Evolutionary conservation across 2,113 vertebrate genomes (phyloP).

Genomic region (Aspiorhynchus laticeps): DNA sequence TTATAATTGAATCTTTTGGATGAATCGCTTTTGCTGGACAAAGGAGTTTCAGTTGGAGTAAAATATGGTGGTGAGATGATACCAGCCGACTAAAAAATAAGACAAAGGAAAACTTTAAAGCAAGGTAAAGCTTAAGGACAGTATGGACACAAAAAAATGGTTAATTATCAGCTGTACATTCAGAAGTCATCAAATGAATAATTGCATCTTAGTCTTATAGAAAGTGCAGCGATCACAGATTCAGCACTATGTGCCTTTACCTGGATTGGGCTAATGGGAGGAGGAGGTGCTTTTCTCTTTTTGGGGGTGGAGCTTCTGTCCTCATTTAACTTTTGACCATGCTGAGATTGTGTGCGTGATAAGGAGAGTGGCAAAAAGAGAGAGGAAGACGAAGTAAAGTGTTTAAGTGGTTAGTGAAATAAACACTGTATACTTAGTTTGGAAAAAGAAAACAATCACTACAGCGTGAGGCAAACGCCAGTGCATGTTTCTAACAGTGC

Average conservation of each 20-base stretch:
- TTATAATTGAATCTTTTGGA: slow-evolving; percentile 66
- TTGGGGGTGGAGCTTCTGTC: slow-evolving; percentile 98
- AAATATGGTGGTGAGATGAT: slow-evolving; percentile 70
- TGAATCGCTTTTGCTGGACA: slow-evolving; percentile 79
- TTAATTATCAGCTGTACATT: background rate
- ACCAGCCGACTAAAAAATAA: slow-evolving; percentile 71
- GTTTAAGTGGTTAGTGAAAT: slow-evolving; percentile 51
- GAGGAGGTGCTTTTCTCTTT: slow-evolving; percentile 99
- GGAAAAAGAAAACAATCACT: slow-evolving; percentile 10
- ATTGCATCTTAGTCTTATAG: background rate
- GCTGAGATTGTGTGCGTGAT: slow-evolving; percentile 88
- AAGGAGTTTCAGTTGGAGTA: slow-evolving; percentile 77
- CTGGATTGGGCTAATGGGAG: slow-evolving; percentile 94
- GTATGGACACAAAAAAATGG: background rate
- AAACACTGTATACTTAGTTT: slow-evolving; percentile 9
- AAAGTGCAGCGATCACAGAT: slow-evolving; percentile 27
- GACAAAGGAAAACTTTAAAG: background rate
- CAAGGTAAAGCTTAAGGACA: background rate
- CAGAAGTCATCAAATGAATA: background rate
- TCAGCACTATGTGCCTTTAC: slow-evolving; percentile 77
- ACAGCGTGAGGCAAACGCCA: slow-evolving; percentile 18
- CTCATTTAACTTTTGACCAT: slow-evolving; percentile 96
- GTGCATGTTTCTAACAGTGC: background rate
- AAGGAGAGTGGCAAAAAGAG: slow-evolving; percentile 73
- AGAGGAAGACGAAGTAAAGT: slow-evolving; percentile 36